Evolutionary conservation across 2,888 invertebrate species (phyloP), one percentile per base, ranked within the genome.

Genomic region (Euproctis similis): DNA sequence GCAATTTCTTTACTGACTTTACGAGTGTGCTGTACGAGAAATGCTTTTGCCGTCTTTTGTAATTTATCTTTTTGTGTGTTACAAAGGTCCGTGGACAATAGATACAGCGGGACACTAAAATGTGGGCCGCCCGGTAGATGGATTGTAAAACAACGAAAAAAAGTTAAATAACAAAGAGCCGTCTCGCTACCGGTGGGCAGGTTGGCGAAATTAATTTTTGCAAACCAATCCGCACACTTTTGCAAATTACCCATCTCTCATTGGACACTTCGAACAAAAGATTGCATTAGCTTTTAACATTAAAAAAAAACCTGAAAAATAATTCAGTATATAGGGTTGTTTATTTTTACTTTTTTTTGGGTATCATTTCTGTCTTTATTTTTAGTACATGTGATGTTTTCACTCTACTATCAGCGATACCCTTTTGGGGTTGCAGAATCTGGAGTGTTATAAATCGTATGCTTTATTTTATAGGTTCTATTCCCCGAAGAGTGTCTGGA

Each of bases 401-500:
- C n/a, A 70, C 68, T 62, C 67, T 67, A 60, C 66, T 75, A 76
- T 75, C 72, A 73, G 66, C 71, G 74, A 69, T 64, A 67, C 68
- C 70, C 74, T 74, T 72, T n/a, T 72, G 63, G 59, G 57, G 55
- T 68, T 74, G 67, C 72, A 77, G 62, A 72, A 72, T 72, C 70
- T 53, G 54, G 67, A 65, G 75, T 70, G 71, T 74, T 74, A 67
- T 85, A 81, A 82, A 84, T 78, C 72, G 78, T 73, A 67, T 80
- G 73, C 56, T 82, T 84, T 85, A 81, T 84, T 80, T 85, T 84
- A 77, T 77, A 85, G 84, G 55, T 66, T 76, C 65, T 60, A 72
- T 46, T 75, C 73, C 74, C 75, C 31, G 49, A 59, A 74, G 72
- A 66, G 64, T 47, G 41, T 44, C 42, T 57, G 60, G 58, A 39